Evolutionary conservation across 2,888 invertebrate genomes (phyloP).

Genomic region (Rotaria socialis): DNA sequence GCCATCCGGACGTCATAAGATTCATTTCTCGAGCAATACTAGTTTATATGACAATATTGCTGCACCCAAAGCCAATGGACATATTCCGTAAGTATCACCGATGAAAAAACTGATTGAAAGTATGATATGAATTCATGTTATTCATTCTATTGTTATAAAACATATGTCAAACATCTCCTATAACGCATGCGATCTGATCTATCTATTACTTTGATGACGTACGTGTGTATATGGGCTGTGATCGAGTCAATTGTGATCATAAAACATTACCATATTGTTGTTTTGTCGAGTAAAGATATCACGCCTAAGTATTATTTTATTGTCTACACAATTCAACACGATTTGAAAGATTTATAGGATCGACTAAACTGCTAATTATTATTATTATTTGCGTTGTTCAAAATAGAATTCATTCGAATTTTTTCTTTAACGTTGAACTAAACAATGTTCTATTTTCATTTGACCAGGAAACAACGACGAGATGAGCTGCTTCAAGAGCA

Average conservation of each 20-base stretch:
- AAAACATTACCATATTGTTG: not conserved
- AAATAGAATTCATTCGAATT: not conserved
- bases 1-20: not conserved
- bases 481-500: not conserved
- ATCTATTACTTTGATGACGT: not conserved
- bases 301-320: too few species aligned
- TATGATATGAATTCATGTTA: not conserved
- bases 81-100: not conserved
- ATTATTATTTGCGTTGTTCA: too few species aligned
- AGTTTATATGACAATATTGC: not conserved
- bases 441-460: conserved; percentile 13
- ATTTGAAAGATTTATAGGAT: too few species aligned
- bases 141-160: not conserved
- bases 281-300: not conserved
- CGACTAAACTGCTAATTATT: too few species aligned
- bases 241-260: not conserved
- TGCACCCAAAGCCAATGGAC: not conserved
- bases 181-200: not conserved
- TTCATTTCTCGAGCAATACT: not conserved
- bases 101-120: not conserved
- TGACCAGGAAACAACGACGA: conserved; percentile 16
- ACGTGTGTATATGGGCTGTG: not conserved
- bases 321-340: too few species aligned
- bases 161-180: not conserved
- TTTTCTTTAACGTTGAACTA: too few species aligned